Conservation (phyloP, 2,113 vertebrate genomes). For the Rhipidura dahli region DNA sequence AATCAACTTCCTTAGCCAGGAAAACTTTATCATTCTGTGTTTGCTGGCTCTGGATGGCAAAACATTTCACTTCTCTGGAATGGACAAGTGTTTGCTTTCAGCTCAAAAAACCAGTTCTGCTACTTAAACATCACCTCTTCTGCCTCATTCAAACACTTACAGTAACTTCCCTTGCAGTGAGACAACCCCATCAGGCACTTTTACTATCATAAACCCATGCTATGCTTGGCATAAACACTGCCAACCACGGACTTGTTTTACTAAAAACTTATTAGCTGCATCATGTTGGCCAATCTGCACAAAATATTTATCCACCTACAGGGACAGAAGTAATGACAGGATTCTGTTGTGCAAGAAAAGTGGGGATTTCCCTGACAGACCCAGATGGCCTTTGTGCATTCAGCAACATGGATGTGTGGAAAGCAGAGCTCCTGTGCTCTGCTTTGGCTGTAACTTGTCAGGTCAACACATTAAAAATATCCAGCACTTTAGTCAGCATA, state of each 20-base stretch:
- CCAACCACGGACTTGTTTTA: not conserved
- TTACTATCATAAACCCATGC: not conserved
- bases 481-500: not conserved
- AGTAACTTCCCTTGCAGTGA: not conserved
- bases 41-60: not conserved
- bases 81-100: not conserved
- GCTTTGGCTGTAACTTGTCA: not conserved
- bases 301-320: not conserved
- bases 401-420: not conserved
- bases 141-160: not conserved
- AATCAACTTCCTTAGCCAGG: not conserved
- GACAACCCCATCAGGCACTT: not conserved
- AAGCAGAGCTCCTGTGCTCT: not conserved
- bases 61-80: not conserved
- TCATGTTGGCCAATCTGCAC: conserved; percentile 35
- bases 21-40: not conserved
- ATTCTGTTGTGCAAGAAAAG: not conserved
- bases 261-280: not conserved
- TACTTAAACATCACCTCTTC: not conserved
- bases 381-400: not conserved
- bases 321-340: not conserved
- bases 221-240: not conserved
- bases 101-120: not conserved
- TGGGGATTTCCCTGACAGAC: not conserved
- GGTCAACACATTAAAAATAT: not conserved